These are phyloP conservation scores for Drosophila histrio DNA, from an alignment of 2,888 invertebrate genomes.

Conservation along the genomic window DNA sequence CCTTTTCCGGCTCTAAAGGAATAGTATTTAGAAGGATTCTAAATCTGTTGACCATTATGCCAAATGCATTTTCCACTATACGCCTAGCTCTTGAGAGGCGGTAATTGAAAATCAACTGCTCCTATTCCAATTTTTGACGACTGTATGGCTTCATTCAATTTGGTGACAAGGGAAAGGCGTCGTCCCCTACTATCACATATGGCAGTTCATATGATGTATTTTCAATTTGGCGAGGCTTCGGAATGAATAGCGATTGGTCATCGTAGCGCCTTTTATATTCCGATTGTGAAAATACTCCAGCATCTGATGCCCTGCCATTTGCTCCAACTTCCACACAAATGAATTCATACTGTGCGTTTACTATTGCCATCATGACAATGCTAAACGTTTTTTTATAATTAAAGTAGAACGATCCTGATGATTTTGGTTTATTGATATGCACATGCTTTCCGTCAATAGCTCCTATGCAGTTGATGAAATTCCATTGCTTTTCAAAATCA, in stretches of 20 bases:
- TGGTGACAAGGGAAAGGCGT: too few species aligned
- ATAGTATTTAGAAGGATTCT: background rate
- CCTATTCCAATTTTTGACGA: too few species aligned
- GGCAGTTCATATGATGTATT: background rate
- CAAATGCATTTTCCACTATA: constrained; percentile 1
- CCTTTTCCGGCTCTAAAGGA: background rate
- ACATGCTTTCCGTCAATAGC: background rate
- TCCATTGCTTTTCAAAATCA: background rate
- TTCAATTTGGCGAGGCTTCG: background rate
- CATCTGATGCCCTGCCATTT: too few species aligned
- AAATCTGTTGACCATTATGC: background rate
- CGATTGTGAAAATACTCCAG: too few species aligned
- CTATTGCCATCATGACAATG: too few species aligned
- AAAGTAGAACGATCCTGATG: too few species aligned
- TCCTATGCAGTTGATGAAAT: background rate
- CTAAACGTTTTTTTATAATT: too few species aligned
- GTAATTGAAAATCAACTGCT: constrained; percentile 4
- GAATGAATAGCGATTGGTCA: background rate
- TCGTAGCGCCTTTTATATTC: too few species aligned
- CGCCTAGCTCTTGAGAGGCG: background rate
- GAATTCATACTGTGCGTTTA: too few species aligned
- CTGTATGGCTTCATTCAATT: too few species aligned
- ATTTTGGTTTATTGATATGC: background rate
- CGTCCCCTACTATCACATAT: too few species aligned
- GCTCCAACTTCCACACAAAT: too few species aligned